These are phyloP conservation scores for Passer montanus DNA, from an alignment of 2,113 vertebrate species.

Conservation along the genomic window DNA sequence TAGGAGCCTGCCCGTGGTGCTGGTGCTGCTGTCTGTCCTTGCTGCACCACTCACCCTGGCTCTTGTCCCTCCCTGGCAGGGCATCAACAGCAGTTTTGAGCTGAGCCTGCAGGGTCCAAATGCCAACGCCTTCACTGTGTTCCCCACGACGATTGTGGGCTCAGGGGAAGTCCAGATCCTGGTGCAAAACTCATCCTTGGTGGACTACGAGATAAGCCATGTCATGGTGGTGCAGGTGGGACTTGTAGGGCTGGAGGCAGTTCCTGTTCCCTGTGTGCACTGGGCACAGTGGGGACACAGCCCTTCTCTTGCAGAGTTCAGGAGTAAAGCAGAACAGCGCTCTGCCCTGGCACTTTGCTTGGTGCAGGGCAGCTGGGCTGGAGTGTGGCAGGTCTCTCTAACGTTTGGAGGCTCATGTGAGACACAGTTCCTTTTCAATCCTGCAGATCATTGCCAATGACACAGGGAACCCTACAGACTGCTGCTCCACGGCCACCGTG, in stretches of 20 bases:
- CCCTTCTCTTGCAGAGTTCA: background rate
- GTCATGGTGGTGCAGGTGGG: constrained; percentile 82
- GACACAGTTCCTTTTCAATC: background rate
- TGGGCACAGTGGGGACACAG: rapidly evolving
- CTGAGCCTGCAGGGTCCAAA: constrained; percentile 74
- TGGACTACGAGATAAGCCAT: constrained; percentile 83
- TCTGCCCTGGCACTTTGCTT: background rate
- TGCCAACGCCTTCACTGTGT: constrained; percentile 78
- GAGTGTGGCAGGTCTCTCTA: background rate
- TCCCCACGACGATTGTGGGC: constrained; percentile 50
- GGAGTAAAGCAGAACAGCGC: background rate
- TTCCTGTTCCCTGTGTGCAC: background rate
- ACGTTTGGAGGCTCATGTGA: background rate
- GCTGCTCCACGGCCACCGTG: constrained; percentile 77
- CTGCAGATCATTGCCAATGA: constrained; percentile 86
- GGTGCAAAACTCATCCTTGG: constrained; percentile 63
- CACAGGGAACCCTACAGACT: background rate
- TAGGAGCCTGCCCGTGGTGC: background rate
- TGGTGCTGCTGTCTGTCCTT: background rate
- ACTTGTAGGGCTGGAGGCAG: background rate
- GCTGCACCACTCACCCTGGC: background rate
- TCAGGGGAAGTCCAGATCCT: constrained; percentile 77
- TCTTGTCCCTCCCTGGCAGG: constrained; percentile 59
- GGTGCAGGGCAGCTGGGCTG: background rate
- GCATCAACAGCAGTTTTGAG: constrained; percentile 69